A percentile compares a stretch with the other conserved stretches of the same genome.
phyloP scores from a whole-genome alignment of 2,888 invertebrate genomes.

The Drosophila nigricruria region DNA sequence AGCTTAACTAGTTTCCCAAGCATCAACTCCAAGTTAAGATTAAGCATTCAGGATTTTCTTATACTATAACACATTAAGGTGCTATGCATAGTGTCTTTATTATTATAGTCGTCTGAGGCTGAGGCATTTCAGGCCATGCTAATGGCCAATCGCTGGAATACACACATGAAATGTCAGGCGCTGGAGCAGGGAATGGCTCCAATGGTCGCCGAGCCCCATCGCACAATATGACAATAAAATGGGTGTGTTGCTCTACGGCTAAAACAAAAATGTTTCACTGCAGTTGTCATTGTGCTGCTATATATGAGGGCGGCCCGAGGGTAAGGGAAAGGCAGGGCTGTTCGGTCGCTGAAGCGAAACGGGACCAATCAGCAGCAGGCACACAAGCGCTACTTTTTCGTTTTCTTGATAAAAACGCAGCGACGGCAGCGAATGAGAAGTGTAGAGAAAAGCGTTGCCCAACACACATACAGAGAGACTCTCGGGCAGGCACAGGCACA shows the following conservation, averaged over 20 bases:
- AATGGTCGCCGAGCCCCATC: conserved; percentile 17
- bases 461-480: conserved; percentile 11
- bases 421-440: conserved; percentile 74
- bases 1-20: too few relatives aligned
- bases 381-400: conserved; percentile 73
- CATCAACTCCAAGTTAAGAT: not conserved
- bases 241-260: conserved; percentile 75
- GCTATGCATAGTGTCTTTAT: conserved; percentile 1
- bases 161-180: conserved; percentile 3
- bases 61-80: not conserved
- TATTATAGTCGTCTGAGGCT: conserved; percentile 5
- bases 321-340: conserved; percentile 2
- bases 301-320: conserved; percentile 27
- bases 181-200: conserved; percentile 16
- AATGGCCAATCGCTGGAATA: conserved; percentile 35
- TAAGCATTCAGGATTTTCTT: not conserved
- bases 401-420: conserved; percentile 74
- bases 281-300: conserved; percentile 33
- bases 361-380: conserved; percentile 76
- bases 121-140: conserved; percentile 1
- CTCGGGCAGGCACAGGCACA: conserved; percentile 28
- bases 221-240: conserved; percentile 72
- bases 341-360: not conserved
- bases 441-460: conserved; percentile 66
- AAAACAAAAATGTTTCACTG: conserved; percentile 71